These are phyloP conservation scores for Atethmia centrago DNA, from an alignment of 2,888 invertebrate species.

Conservation along the genomic window DNA sequence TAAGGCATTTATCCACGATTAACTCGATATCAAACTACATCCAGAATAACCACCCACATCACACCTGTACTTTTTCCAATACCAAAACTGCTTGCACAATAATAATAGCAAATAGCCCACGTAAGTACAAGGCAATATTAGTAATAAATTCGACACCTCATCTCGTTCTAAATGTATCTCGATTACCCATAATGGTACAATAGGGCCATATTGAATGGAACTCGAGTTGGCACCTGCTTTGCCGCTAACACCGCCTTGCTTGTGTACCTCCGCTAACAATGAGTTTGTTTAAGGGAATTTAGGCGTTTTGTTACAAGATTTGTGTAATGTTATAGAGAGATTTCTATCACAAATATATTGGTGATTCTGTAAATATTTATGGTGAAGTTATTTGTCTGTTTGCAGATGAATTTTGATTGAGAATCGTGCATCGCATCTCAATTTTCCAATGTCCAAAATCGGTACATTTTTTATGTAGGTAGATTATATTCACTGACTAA, in stretches of 20 bases:
- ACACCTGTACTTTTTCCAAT: constrained; percentile 47
- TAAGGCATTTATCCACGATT: too few species aligned
- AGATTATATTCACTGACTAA: background rate
- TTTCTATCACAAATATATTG: constrained; percentile 6
- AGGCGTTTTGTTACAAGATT: constrained; percentile 39
- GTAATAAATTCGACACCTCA: constrained; percentile 83
- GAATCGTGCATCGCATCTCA: background rate
- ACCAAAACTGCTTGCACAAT: constrained; percentile 49
- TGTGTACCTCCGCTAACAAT: constrained; percentile 69
- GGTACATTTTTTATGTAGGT: background rate
- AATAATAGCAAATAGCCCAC: constrained; percentile 64
- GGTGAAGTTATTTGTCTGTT: background rate
- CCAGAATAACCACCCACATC: constrained; percentile 13
- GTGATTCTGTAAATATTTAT: background rate
- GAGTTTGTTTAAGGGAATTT: constrained; percentile 51
- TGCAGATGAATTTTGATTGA: background rate
- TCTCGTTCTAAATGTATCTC: constrained; percentile 80
- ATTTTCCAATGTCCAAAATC: background rate
- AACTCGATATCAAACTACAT: constrained; percentile 15
- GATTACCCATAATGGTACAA: constrained; percentile 86
- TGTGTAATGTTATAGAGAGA: constrained; percentile 20
- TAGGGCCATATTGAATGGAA: constrained; percentile 80
- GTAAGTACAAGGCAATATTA: constrained; percentile 68
- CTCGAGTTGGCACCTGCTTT: constrained; percentile 81
- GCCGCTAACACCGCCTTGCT: constrained; percentile 73